A percentile compares a stretch with the other conserved stretches of the same genome.
Evolutionary conservation across 2,113 vertebrate genomes (phyloP).

Genomic region (Pontoporia blainvillei): DNA sequence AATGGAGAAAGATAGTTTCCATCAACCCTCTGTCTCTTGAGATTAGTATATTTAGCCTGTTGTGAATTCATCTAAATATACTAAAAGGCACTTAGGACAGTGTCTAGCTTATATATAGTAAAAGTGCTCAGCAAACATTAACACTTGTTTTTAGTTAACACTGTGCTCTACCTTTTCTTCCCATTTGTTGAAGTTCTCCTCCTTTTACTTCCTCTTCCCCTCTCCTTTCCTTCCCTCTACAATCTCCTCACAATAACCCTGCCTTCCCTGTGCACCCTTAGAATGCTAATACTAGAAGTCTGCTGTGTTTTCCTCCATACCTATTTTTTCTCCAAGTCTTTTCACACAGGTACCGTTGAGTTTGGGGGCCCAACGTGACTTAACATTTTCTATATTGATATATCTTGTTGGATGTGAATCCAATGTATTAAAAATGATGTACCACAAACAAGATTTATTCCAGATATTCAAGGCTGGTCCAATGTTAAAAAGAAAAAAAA

Average conservation of each 20-base stretch:
- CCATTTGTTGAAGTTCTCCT: not conserved
- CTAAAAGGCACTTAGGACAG: not conserved
- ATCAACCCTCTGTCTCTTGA: not conserved
- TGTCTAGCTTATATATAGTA: not conserved
- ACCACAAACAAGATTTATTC: not conserved
- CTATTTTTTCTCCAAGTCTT: not conserved
- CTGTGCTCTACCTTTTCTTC: not conserved
- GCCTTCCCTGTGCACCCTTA: not conserved
- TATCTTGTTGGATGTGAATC: not conserved
- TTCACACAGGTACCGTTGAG: not conserved
- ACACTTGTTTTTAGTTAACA: not conserved
- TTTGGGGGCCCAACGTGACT: not conserved
- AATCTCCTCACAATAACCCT: not conserved
- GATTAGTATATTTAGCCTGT: not conserved
- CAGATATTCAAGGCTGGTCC: not conserved
- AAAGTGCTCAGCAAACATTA: not conserved
- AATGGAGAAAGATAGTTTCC: not conserved
- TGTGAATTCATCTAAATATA: not conserved
- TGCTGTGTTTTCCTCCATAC: not conserved
- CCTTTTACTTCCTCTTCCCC: not conserved
- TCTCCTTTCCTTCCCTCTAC: not conserved
- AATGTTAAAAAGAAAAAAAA: not conserved
- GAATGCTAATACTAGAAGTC: not conserved
- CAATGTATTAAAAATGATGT: not conserved
- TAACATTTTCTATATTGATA: not conserved